Percentiles rank a stretch among this genome's conserved stretches.
Conservation (phyloP, 2,797 vertebrate species). For the Hydrocynus forskahlii region DNA sequence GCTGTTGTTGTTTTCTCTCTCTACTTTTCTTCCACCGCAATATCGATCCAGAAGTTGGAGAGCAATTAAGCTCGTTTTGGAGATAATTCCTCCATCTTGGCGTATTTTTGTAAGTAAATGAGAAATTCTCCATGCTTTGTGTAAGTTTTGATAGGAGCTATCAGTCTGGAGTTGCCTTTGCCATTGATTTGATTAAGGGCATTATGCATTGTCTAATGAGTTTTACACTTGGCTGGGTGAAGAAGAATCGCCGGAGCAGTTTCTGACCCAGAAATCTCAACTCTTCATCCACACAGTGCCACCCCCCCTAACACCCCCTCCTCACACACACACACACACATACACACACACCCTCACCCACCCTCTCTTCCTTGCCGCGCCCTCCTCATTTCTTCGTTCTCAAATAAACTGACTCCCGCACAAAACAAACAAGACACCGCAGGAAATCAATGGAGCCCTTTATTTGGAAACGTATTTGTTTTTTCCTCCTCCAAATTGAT, state of each 20-base stretch:
- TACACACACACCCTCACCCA: conserved; percentile 63
- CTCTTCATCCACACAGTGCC: conserved; percentile 71
- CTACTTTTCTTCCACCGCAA: conserved; percentile 58
- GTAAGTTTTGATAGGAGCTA: conserved; percentile 79
- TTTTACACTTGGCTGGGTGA: conserved; percentile 98
- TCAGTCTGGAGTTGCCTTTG: conserved; percentile 76
- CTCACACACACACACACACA: no score
- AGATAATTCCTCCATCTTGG: conserved; percentile 75
- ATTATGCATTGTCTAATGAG: conserved; percentile 99
- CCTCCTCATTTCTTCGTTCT: conserved; percentile 63
- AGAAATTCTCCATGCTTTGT: conserved; percentile 82
- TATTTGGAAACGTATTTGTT: conserved; percentile 73
- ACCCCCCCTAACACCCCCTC: conserved; percentile 67
- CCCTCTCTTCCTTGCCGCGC: conserved; percentile 54
- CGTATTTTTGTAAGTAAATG: conserved; percentile 78
- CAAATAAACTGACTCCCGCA: conserved; percentile 57
- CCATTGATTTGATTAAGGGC: conserved; percentile 99
- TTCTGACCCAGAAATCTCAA: conserved; percentile 82
- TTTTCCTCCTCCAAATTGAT: conserved; percentile 72
- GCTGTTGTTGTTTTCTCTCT: conserved; percentile 57
- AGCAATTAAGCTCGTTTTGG: conserved; percentile 76
- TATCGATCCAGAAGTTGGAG: conserved; percentile 74
- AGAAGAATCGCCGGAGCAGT: conserved; percentile 90
- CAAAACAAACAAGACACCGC: conserved; percentile 66
- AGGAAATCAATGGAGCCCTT: conserved; percentile 78